A percentile compares a stretch with the other conserved stretches of the same genome.
These are phyloP conservation scores for Chaetogeoica ovagalla DNA, from an alignment of 2,888 invertebrate species.

Conservation along the genomic window DNA sequence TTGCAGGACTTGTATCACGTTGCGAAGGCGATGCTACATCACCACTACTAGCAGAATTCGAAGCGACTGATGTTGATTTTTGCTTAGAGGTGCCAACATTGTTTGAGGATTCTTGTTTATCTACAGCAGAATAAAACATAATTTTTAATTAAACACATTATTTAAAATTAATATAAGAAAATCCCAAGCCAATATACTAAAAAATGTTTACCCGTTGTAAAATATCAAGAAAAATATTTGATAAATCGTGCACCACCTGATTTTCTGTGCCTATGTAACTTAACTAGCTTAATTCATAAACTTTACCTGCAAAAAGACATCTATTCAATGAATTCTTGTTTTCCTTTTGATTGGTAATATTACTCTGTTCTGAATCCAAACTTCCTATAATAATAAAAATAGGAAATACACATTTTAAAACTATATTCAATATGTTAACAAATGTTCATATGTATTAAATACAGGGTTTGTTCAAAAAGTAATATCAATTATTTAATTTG, in stretches of 20 bases:
- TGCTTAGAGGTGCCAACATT: constrained; percentile 35
- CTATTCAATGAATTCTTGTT: constrained; percentile 39
- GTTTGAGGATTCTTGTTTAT: constrained; percentile 31
- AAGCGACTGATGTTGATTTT: constrained; percentile 41
- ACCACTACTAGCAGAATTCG: constrained; percentile 49
- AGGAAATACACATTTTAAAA: neutral
- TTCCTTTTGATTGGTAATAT: constrained; percentile 38
- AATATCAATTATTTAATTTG: no score
- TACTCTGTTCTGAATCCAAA: constrained; percentile 49
- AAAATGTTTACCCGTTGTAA: no score
- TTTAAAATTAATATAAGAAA: no score
- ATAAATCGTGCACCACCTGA: no score
- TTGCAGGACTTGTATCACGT: constrained; percentile 44
- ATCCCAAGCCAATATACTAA: no score
- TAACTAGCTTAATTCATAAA: neutral
- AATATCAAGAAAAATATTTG: no score
- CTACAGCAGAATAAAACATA: neutral
- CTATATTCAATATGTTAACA: neutral
- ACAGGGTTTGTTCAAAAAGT: no score
- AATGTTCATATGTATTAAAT: neutral
- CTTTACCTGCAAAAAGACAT: constrained; percentile 45
- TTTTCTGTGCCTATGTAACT: neutral
- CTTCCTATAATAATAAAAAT: constrained; percentile 34
- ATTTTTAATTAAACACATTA: neutral
- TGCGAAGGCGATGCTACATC: constrained; percentile 47